These are phyloP conservation scores for Rhorus exstirpatorius DNA, from an alignment of 2,888 invertebrate genomes.

Conservation along the genomic window DNA sequence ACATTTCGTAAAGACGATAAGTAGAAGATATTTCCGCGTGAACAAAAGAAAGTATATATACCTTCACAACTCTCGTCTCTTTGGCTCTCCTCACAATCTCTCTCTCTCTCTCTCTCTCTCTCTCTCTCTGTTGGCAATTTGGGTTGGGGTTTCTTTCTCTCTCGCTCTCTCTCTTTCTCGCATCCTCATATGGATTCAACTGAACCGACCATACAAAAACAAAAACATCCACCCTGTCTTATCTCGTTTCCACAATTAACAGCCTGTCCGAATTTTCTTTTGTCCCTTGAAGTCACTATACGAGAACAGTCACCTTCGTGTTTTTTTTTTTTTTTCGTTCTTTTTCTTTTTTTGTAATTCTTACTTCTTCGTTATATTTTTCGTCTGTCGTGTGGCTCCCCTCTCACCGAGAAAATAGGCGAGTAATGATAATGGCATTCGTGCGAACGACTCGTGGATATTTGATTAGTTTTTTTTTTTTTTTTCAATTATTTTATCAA, in stretches of 20 bases:
- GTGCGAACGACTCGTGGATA: no score
- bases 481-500: no score
- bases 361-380: no score
- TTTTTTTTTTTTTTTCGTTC: no score
- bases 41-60: slow-evolving; percentile 61
- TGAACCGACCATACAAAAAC: slow-evolving; percentile 33
- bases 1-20: slow-evolving; percentile 49
- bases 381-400: no score
- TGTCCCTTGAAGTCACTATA: slow-evolving; percentile 41
- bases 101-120: background rate
- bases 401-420: no score
- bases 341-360: no score
- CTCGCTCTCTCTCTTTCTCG: background rate
- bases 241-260: slow-evolving; percentile 66
- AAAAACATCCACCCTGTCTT: slow-evolving; percentile 36
- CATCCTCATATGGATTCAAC: slow-evolving; percentile 34
- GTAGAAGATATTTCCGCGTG: slow-evolving; percentile 56
- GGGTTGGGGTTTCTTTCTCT: no score
- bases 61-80: slow-evolving; percentile 41
- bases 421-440: no score
- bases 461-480: no score
- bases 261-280: slow-evolving; percentile 24
- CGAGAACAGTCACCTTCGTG: no score
- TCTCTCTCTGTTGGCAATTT: no score
- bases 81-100: background rate